A percentile compares a stretch with the other conserved stretches of the same genome.
These are phyloP conservation scores for Temnothorax rugatulus DNA, from an alignment of 2,888 invertebrate species.

Conservation along the genomic window DNA sequence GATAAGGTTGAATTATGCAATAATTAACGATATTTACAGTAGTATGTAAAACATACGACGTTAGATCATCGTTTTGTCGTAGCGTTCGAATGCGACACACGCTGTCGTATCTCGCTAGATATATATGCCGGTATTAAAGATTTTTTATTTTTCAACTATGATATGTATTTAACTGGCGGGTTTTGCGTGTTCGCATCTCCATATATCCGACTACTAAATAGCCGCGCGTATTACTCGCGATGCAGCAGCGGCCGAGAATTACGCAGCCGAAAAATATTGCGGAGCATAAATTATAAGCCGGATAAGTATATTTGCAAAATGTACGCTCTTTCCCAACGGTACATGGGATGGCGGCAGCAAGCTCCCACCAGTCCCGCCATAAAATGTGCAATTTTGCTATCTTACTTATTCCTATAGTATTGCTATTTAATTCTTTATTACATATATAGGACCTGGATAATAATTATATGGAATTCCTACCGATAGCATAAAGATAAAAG, in stretches of 20 bases:
- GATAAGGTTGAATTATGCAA: conserved; percentile 24
- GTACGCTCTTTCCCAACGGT: conserved; percentile 31
- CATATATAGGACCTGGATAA: not conserved
- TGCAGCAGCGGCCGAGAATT: conserved; percentile 36
- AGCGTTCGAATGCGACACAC: conserved; percentile 12
- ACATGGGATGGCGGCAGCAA: not conserved
- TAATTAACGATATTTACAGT: conserved; percentile 44
- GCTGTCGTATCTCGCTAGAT: too few relatives aligned
- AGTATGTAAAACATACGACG: conserved; percentile 10
- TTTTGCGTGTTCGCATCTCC: conserved; percentile 38
- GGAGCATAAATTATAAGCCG: conserved; percentile 46
- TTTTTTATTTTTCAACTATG: conserved; percentile 12
- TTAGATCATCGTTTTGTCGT: conserved; percentile 27
- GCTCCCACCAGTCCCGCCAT: conserved; percentile 10
- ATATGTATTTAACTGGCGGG: conserved; percentile 6
- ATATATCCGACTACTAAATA: conserved; percentile 43
- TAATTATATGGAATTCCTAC: conserved; percentile 27
- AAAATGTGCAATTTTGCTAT: conserved; percentile 33
- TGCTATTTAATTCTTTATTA: conserved; percentile 11
- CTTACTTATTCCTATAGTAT: conserved; percentile 18
- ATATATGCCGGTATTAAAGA: conserved; percentile 42
- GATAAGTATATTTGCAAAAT: conserved; percentile 52
- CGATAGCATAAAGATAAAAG: not conserved
- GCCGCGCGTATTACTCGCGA: conserved; percentile 33
- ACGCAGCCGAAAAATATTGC: conserved; percentile 50